Base-by-base conservation (phyloP, 2,113 vertebrate species). In the Hiodon tergisus region DNA sequence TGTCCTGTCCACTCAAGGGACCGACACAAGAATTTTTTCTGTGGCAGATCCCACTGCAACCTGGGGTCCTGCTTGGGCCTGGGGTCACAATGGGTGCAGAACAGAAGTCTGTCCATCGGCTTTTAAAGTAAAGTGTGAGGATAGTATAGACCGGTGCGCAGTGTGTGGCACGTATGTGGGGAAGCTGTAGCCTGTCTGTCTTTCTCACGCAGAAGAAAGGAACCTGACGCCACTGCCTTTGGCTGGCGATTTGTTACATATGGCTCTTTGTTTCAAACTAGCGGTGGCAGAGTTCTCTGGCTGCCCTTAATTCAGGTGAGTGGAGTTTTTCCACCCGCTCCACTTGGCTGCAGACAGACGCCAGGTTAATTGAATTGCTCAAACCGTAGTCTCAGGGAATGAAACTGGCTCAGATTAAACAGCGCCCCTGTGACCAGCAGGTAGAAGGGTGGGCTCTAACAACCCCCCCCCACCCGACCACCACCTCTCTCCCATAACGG, bases 331-430 rank as follows among this genome's bases (percentile, higher is more conserved):
- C 9, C 73, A 55, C 7, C 51, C 50, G 51, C 50, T n/a, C 51
- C 55, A 50, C 17, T 55, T 5, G 52, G 62, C 48, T 17, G 16
- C 71, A 9, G 17, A 74, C 73, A 74, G 73, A 74, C 73, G 53
- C 62, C 52, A 47, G 62, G 62, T 57, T 74, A 74, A 74, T 67
- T 74, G 73, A 74, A 67, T 74, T 67, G 73, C 73, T 57, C 46
- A 52, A 14, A 13, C 31, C 5, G 53, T 63, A 46, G 73, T 16
- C 53, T 48, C 48, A 53, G 51, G 17, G 63, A 74, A 74, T 16
- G 63, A 67, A 67, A 16, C 2, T 2, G 57, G 73, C n/a, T 51
- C 63, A 67, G 63, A 74, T 74, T 74, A 52, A 73, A 46, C 62
- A 7, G 62, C 62, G 14, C 62, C 7, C 16, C 62, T 31, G 58